Conservation (phyloP, 2,888 invertebrate species). For the Polydrusus tereticollis region DNA sequence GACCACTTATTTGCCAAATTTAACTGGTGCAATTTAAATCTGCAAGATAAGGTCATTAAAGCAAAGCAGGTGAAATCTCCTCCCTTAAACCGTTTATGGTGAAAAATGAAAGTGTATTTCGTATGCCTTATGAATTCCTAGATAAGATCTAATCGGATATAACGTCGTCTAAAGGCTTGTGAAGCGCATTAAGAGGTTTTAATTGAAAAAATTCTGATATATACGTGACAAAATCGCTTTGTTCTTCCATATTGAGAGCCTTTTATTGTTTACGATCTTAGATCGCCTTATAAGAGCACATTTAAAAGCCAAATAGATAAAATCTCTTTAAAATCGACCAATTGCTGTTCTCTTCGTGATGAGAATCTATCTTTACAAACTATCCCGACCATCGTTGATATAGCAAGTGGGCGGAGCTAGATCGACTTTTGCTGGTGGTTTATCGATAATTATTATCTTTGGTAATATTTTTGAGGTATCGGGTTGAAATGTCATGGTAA, state of each 20-base stretch:
- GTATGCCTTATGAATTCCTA: too few relatives aligned
- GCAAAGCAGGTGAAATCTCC: too few relatives aligned
- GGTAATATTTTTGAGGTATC: constrained; percentile 3
- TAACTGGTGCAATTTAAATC: too few relatives aligned
- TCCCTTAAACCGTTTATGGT: too few relatives aligned
- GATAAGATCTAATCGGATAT: too few relatives aligned
- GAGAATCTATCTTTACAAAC: constrained; percentile 28
- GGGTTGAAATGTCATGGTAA: constrained; percentile 8
- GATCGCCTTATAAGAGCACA: constrained; percentile 18
- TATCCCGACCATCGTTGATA: constrained; percentile 38
- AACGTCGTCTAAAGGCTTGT: too few relatives aligned
- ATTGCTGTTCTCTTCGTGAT: constrained; percentile 40
- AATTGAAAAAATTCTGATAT: constrained; percentile 2
- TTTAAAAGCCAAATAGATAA: constrained; percentile 39
- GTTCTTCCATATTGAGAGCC: constrained; percentile 9
- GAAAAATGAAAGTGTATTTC: too few relatives aligned
- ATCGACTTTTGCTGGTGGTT: constrained; percentile 23
- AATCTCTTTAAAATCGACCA: constrained; percentile 32
- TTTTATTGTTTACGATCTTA: constrained; percentile 12
- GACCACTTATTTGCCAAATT: too few relatives aligned
- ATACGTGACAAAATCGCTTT: not conserved
- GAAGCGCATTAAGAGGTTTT: not conserved
- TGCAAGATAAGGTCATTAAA: too few relatives aligned
- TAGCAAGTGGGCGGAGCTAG: constrained; percentile 33
- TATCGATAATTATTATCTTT: constrained; percentile 32